A percentile compares a stretch with the other conserved stretches of the same genome.
These are phyloP conservation scores for Caranx melampygus DNA, from an alignment of 2,113 vertebrate genomes.

Conservation along the genomic window DNA sequence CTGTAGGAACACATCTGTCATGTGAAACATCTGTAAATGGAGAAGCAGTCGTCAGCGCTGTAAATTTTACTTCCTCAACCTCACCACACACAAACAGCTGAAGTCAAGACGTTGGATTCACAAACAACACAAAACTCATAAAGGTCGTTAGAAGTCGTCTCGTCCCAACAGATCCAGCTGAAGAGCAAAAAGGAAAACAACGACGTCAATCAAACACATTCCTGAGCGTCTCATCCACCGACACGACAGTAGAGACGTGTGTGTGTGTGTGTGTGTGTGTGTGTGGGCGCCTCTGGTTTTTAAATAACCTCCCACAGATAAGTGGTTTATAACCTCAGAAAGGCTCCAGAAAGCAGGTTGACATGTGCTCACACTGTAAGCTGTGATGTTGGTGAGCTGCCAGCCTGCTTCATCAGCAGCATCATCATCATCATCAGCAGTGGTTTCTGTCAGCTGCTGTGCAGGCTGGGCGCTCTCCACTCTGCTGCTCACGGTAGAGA, in stretches of 20 bases:
- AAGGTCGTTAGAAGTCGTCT: background rate
- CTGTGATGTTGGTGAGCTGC: conserved; percentile 22
- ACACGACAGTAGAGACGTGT: background rate
- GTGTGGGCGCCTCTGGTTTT: background rate
- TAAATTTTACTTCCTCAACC: no score
- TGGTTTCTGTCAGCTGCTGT: conserved; percentile 8
- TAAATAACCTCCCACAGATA: conserved; percentile 9
- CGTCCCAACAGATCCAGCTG: background rate
- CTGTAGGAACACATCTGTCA: no score
- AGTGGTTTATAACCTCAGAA: conserved; percentile 35
- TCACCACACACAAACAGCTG: no score
- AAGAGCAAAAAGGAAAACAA: background rate
- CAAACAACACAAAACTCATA: background rate
- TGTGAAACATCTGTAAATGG: no score
- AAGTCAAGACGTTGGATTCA: background rate
- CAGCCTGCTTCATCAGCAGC: conserved; percentile 31
- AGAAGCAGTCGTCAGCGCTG: no score
- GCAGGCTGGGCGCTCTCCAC: background rate
- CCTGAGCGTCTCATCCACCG: background rate
- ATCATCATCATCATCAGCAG: no score
- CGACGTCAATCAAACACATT: background rate
- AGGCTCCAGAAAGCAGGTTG: conserved; percentile 33
- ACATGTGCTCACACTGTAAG: background rate
- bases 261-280: background rate
- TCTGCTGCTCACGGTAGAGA: background rate